Evolutionary conservation across 2,888 invertebrate species (phyloP).

Genomic region (Pyralis farinalis): DNA sequence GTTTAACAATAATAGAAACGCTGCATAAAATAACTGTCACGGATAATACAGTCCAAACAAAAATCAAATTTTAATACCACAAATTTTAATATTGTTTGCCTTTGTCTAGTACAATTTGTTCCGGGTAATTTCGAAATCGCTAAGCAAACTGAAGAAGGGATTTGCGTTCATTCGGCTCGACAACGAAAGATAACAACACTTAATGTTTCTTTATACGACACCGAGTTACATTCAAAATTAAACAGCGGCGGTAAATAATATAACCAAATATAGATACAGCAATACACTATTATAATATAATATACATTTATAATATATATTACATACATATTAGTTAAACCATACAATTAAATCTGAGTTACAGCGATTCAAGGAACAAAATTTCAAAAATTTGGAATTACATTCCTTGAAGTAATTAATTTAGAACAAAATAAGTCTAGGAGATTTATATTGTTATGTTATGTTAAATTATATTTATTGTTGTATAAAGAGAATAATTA

Average conservation of each 20-base stretch:
- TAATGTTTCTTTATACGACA: background rate
- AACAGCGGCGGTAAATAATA: too few species aligned
- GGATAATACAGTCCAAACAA: background rate
- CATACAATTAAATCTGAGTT: too few species aligned
- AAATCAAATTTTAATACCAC: background rate
- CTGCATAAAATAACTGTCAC: background rate
- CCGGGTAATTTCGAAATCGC: background rate
- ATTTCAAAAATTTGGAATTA: too few species aligned
- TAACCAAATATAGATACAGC: too few species aligned
- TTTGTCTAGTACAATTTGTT: background rate
- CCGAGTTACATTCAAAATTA: background rate
- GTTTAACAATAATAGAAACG: too few species aligned
- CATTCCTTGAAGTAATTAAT: too few species aligned
- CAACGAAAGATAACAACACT: background rate
- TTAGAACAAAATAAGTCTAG: too few species aligned
- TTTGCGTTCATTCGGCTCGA: background rate
- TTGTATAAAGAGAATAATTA: constrained; percentile 59
- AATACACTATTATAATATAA: too few species aligned
- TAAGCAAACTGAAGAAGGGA: background rate
- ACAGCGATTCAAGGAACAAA: too few species aligned
- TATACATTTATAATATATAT: too few species aligned
- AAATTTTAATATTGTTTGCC: background rate
- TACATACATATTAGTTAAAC: too few species aligned
- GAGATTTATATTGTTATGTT: too few species aligned
- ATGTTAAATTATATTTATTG: constrained; percentile 52